Evolutionary conservation across 2,888 invertebrate genomes (phyloP), one percentile per base, ranked within the genome.

Genomic region (Dicyrtomina minuta): DNA sequence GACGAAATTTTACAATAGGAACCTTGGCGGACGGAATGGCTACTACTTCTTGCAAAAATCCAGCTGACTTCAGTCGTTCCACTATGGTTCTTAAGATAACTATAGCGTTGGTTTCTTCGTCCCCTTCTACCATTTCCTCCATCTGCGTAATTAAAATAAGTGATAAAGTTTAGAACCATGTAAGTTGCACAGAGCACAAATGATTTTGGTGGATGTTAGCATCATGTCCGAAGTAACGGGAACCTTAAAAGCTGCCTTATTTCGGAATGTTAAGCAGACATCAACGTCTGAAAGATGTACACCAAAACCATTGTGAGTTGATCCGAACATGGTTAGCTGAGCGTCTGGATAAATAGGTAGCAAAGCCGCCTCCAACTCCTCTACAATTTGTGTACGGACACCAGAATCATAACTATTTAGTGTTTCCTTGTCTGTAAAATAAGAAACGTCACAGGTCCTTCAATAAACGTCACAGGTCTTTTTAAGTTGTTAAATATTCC

Each of bases 291-390:
- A 86, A 13, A 81, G 79, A 39, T 80, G 80, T 72, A 85, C 84
- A 4, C 86, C 86, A 81, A 87, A 86, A 3, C 87, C 87, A 80
- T 87, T 87, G 75, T 82, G 81, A 0, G 85, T 85, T 0, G 87
- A 87, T 1, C 87, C 87, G 82, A 87, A 87, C 66, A 86, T 79
- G 51, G 81, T 78, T 15, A 87, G 79, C 15, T 80, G 77, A 1
- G 84, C 84, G 72, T 83, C 83, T 79, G 80, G 72, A 79, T 79
- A 80, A 4, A 71, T 71, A 10, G 66, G 67, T 43, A 75, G 75
- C 41, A 84, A 80, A 72, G 81, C 81, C 2, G 68, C 41, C 67
- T 82, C 80, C 33, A 85, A 74, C 17, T 82, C 81, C 5, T 74
- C 70, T 17, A 83, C 77, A 60, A 84, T 79, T 44, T 71, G 60